Percentiles rank a stretch among this genome's conserved stretches.
phyloP scores from a whole-genome alignment of 2,888 invertebrate species.

The Agriopis marginaria region DNA sequence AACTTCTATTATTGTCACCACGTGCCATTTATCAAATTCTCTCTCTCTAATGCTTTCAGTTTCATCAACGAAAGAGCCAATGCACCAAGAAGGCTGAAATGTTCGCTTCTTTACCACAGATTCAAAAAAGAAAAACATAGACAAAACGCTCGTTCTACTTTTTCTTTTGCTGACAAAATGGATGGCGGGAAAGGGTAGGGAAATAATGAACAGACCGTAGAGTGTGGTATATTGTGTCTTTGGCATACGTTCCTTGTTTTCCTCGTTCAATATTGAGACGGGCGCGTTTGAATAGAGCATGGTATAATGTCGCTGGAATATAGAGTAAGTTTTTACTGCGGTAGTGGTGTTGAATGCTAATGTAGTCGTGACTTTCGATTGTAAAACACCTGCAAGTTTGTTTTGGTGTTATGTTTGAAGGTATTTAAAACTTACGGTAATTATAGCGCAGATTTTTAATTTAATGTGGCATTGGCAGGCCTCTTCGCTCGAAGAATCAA shows the following conservation, averaged over 20 bases:
- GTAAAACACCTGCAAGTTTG: constrained; percentile 1
- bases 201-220: constrained; percentile 70
- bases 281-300: constrained; percentile 42
- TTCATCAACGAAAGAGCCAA: constrained; percentile 49
- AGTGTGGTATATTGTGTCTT: constrained; percentile 45
- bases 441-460: background rate
- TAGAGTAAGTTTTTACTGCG: constrained; percentile 35
- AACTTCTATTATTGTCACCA: constrained; percentile 5
- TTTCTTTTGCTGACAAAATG: constrained; percentile 60
- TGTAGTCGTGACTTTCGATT: constrained; percentile 24
- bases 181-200: constrained; percentile 70
- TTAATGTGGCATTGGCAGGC: no score
- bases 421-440: background rate
- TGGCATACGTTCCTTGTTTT: constrained; percentile 46
- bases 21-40: constrained; percentile 42
- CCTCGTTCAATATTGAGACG: constrained; percentile 46
- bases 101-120: constrained; percentile 39
- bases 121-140: constrained; percentile 59
- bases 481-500: no score
- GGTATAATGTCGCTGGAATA: constrained; percentile 36
- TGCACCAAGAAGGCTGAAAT: constrained; percentile 39
- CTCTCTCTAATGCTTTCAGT: constrained; percentile 38
- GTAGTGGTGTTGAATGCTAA: constrained; percentile 36
- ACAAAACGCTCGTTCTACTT: constrained; percentile 72
- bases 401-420: background rate